Evolutionary conservation across 30 jellyfish, hydroid and myxozoan genomes (phyloP).

Genomic region (Clytia hemisphaerica): DNA sequence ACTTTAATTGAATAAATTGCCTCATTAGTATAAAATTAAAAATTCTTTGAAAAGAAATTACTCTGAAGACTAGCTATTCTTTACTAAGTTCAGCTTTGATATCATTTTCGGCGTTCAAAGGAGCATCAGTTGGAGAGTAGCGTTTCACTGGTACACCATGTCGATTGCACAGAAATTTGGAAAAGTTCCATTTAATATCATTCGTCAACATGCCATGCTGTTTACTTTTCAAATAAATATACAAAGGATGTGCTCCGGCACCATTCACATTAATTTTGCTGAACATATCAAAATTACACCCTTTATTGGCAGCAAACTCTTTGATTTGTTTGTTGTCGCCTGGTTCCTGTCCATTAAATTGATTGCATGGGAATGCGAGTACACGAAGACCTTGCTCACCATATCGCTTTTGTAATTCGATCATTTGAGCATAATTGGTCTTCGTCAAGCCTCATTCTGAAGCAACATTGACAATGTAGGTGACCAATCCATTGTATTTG

Average conservation of each 20-base stretch:
- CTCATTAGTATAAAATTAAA: too few species aligned
- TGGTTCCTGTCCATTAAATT: slow-evolving; percentile 97
- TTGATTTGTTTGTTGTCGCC: slow-evolving; percentile 90
- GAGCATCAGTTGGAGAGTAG: slow-evolving; percentile 89
- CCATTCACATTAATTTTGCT: slow-evolving; percentile 96
- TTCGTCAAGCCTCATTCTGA: slow-evolving; percentile 94
- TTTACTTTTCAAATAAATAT: slow-evolving; percentile 48
- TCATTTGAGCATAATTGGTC: slow-evolving; percentile 97
- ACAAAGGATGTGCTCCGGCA: slow-evolving; percentile 82
- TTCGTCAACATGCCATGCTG: slow-evolving; percentile 85
- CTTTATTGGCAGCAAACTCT: slow-evolving; percentile 78
- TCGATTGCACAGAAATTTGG: slow-evolving; percentile 78
- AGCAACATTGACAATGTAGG: slow-evolving; percentile 90
- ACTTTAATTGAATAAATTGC: too few species aligned
- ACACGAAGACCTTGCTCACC: slow-evolving; percentile 95
- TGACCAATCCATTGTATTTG: slow-evolving; percentile 74
- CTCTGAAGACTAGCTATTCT: too few species aligned
- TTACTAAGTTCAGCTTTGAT: slow-evolving; percentile 69
- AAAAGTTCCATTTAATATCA: slow-evolving; percentile 90
- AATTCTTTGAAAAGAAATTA: too few species aligned
- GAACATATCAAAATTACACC: slow-evolving; percentile 82
- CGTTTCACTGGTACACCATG: slow-evolving; percentile 91
- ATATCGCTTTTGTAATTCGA: slow-evolving; percentile 87
- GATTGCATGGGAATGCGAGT: slow-evolving; percentile 99
- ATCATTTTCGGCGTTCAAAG: slow-evolving; percentile 73